A percentile compares a stretch with the other conserved stretches of the same genome.
phyloP scores from a whole-genome alignment of 1,140 invertebrate genomes.

The Camponotus vicinus region DNA sequence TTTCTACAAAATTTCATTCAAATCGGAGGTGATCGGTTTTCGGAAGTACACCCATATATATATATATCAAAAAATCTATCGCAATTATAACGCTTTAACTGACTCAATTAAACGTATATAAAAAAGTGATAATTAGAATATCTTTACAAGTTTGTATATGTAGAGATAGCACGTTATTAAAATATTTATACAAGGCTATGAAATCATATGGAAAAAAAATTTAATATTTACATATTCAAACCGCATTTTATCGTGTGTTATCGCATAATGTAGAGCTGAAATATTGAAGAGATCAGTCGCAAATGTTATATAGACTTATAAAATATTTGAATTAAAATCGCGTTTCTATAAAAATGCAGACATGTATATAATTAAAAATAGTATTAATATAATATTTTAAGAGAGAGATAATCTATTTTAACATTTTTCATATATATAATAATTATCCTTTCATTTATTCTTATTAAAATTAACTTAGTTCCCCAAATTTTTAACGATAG shows the following conservation, averaged over 20 bases:
- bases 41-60: too few relatives aligned
- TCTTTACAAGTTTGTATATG: not conserved
- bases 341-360: not conserved
- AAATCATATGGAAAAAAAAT: not conserved
- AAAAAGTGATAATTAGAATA: slow-evolving; percentile 22
- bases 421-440: not conserved
- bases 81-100: not conserved
- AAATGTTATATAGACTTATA: too few relatives aligned
- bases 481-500: too few relatives aligned
- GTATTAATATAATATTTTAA: too few relatives aligned
- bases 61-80: not conserved
- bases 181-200: slow-evolving; percentile 2
- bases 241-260: not conserved
- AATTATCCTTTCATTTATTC: too few relatives aligned
- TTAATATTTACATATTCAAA: not conserved
- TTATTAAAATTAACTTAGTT: too few relatives aligned
- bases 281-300: not conserved
- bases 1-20: too few relatives aligned
- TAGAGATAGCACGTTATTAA: not conserved
- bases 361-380: too few relatives aligned
- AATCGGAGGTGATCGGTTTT: too few relatives aligned
- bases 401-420: too few relatives aligned
- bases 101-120: not conserved
- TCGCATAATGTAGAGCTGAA: not conserved
- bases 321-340: too few relatives aligned